A percentile compares a stretch with the other conserved stretches of the same genome.
phyloP scores from a whole-genome alignment of 2,113 vertebrate species.

The Albula glossodonta region DNA sequence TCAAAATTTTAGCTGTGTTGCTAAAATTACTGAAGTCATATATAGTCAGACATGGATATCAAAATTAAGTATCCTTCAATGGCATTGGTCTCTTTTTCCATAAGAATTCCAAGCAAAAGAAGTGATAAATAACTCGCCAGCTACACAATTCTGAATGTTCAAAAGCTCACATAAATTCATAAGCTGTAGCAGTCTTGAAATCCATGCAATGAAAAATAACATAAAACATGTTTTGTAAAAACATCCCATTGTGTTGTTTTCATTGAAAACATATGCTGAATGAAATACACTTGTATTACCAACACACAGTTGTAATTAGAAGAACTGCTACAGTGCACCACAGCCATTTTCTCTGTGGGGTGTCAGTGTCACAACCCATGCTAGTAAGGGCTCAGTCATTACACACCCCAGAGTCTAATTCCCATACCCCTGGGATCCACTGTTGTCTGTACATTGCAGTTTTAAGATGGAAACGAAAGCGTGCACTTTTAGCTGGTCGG shows the following conservation, averaged over 20 bases:
- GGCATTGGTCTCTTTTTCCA: too few relatives aligned
- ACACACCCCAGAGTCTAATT: conserved; percentile 12
- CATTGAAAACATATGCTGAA: background rate
- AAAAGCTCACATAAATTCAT: background rate
- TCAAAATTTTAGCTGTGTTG: too few relatives aligned
- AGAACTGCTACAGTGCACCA: background rate
- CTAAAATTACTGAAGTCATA: too few relatives aligned
- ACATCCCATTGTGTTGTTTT: background rate
- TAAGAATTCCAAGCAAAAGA: too few relatives aligned
- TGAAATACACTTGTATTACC: background rate
- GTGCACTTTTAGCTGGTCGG: background rate
- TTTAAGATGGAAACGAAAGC: background rate
- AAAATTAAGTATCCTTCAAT: too few relatives aligned
- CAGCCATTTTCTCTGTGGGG: background rate
- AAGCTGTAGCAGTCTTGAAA: too few relatives aligned
- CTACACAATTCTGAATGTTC: background rate
- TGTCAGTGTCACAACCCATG: background rate
- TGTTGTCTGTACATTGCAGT: background rate
- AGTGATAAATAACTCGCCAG: too few relatives aligned
- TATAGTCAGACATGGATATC: too few relatives aligned
- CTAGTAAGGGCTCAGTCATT: background rate
- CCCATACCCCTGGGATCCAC: background rate
- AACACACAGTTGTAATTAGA: background rate
- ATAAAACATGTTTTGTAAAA: background rate
- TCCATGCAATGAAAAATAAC: background rate